Evolutionary conservation across 2,888 invertebrate genomes (phyloP).

Genomic region (Iselma pallidipennis): DNA sequence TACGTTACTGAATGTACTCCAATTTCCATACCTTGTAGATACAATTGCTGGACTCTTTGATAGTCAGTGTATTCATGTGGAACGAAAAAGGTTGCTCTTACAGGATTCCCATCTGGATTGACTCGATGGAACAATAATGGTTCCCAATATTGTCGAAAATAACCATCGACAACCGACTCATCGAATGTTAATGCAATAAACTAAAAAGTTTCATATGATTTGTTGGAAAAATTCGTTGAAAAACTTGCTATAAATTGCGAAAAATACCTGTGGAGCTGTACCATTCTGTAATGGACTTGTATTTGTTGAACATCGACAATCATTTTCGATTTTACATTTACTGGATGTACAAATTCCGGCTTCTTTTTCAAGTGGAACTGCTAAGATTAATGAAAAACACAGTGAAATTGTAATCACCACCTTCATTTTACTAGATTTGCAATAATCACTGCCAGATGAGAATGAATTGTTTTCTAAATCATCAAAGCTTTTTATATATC

Average conservation of each 20-base stretch:
- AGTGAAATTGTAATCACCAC: neutral
- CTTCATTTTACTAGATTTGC: neutral
- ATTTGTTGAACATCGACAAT: conserved; percentile 36
- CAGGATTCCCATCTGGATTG: conserved; percentile 69
- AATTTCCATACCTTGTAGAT: conserved; percentile 66
- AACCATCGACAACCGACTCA: conserved; percentile 61
- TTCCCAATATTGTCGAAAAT: conserved; percentile 62
- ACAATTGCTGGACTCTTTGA: conserved; percentile 62
- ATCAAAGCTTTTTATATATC: neutral
- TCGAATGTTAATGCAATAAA: conserved; percentile 70
- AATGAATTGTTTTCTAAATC: neutral
- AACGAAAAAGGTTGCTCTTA: conserved; percentile 70
- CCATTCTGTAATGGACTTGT: conserved; percentile 17
- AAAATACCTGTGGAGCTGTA: conserved; percentile 13
- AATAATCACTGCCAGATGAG: neutral
- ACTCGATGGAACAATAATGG: conserved; percentile 57
- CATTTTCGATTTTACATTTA: conserved; percentile 28
- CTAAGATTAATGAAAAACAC: neutral
- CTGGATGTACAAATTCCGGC: conserved; percentile 23
- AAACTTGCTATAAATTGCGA: neutral
- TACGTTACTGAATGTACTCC: conserved; percentile 72
- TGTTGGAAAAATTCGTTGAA: neutral
- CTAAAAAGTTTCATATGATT: conserved; percentile 49
- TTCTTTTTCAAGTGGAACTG: neutral
- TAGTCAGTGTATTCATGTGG: conserved; percentile 71